Base-by-base conservation (phyloP, 2,113 vertebrate species). In the Illadopsis cleaveri region DNA sequence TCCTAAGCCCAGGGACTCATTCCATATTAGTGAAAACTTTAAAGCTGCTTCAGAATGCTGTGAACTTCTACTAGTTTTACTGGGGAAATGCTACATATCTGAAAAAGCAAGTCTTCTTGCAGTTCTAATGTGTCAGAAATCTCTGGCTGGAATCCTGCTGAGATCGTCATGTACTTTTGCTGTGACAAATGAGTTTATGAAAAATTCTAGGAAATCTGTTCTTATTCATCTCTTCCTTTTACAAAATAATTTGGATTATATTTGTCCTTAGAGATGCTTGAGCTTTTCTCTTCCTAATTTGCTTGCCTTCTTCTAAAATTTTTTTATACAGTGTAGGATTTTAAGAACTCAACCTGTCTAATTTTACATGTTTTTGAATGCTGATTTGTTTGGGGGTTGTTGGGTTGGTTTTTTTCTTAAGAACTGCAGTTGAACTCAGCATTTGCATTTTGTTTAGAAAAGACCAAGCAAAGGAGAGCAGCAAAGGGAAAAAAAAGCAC, bases 111-210 rank as follows among this genome's bases (percentile, higher is more conserved):
- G 60, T 25, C 82, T 96, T 82, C 93, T 80, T 83, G 87, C 60
- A 96, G 78, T 92, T 96, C 48, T 81, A 94, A 94, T 69, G 75
- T 94, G 90, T 70, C 86, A 95, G 85, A 96, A 95, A 91, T 93
- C 66, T 86, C 82, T 96, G 95, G 80, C 93, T 68, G 53, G 38
- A 78, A 71, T 97, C 92, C 92, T 11, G 17, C 40, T 53, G n/a
- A 94, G 86, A 61, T 89, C 48, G 25, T 95, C 86, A 80, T 66
- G 56, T 83, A 86, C 84, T 96, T 98, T 75, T 95, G 28, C 85
- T 94, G 79, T 93, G 92, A 95, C 82, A 96, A 94, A 94, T 82
- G 72, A 89, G 37, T 85, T 96, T 84, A 77, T 79, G 62, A 69
- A 89, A 71, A 70, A 89, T 92, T 93, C 73, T 56, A 95, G 50